phyloP scores from a whole-genome alignment of 1,140 invertebrate genomes.

The Brachystomella parvula region DNA sequence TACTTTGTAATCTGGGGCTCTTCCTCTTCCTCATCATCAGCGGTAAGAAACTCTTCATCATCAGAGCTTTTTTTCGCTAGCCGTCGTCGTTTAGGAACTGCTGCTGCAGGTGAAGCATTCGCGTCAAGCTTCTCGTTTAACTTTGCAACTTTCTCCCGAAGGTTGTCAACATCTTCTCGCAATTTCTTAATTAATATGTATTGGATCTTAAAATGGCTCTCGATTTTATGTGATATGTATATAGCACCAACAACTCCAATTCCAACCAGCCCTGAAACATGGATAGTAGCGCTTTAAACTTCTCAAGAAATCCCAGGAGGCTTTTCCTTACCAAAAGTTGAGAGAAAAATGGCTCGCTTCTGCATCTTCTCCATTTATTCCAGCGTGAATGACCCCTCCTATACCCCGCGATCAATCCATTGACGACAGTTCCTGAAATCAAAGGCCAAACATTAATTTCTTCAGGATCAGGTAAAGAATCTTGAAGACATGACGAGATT shows the following conservation, averaged over 20 bases:
- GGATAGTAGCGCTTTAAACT: neutral
- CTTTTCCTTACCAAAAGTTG: constrained; percentile 24
- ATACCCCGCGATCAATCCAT: too few relatives aligned
- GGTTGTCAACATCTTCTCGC: constrained; percentile 18
- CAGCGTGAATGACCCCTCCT: neutral
- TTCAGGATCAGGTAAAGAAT: too few relatives aligned
- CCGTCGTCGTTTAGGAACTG: too few relatives aligned
- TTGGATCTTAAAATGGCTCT: constrained; percentile 27
- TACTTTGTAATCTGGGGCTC: neutral
- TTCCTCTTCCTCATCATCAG: constrained; percentile 14
- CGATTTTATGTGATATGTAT: constrained; percentile 20
- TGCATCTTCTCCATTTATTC: constrained; percentile 13
- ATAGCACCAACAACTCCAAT: constrained; percentile 30
- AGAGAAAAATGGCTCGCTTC: constrained; percentile 10
- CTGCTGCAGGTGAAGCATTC: neutral
- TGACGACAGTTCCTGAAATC: too few relatives aligned
- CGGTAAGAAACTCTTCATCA: constrained; percentile 16
- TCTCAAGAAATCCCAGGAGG: neutral
- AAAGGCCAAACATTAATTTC: too few relatives aligned
- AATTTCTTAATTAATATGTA: constrained; percentile 17
- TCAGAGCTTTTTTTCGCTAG: neutral
- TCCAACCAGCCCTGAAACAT: constrained; percentile 17
- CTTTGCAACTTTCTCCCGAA: constrained; percentile 11
- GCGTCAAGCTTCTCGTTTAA: neutral
- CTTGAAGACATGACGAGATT: too few relatives aligned